Evolutionary conservation across 1,140 invertebrate genomes (phyloP).

Genomic region (Aphidius ervi): DNA sequence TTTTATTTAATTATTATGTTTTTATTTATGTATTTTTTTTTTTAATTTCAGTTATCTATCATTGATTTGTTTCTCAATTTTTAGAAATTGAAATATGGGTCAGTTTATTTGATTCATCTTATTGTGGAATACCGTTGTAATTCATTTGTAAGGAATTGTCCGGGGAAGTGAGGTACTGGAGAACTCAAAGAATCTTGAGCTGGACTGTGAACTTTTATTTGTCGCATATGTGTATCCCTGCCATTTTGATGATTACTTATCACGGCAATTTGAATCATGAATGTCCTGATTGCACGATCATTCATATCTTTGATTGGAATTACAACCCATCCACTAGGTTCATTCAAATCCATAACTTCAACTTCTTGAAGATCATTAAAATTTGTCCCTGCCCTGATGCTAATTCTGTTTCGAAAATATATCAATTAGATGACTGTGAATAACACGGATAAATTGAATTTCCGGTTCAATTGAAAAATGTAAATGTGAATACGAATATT

Average conservation of each 20-base stretch:
- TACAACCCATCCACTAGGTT: conserved; percentile 93
- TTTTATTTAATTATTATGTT: too few relatives aligned
- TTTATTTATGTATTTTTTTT: too few relatives aligned
- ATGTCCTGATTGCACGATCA: conserved; percentile 84
- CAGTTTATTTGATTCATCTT: conserved; percentile 52
- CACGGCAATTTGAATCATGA: conserved; percentile 96
- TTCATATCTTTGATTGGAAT: conserved; percentile 88
- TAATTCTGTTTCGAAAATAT: conserved; percentile 63
- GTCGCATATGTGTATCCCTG: conserved; percentile 94
- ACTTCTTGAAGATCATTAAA: conserved; percentile 98
- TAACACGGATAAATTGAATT: too few relatives aligned
- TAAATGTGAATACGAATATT: background rate
- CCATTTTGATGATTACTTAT: conserved; percentile 99
- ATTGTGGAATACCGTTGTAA: conserved; percentile 77
- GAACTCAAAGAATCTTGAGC: conserved; percentile 68
- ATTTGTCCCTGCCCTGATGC: conserved; percentile 89
- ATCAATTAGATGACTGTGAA: too few relatives aligned
- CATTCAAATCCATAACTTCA: conserved; percentile 89
- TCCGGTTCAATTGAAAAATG: background rate
- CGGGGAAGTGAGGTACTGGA: conserved; percentile 67
- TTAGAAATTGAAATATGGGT: too few relatives aligned
- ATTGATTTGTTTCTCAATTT: too few relatives aligned
- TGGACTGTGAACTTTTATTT: conserved; percentile 94
- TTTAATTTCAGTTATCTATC: too few relatives aligned
- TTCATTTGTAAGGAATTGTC: conserved; percentile 76